These are phyloP conservation scores for Pelobates fuscus DNA, from an alignment of 2,113 vertebrate species.

Conservation along the genomic window DNA sequence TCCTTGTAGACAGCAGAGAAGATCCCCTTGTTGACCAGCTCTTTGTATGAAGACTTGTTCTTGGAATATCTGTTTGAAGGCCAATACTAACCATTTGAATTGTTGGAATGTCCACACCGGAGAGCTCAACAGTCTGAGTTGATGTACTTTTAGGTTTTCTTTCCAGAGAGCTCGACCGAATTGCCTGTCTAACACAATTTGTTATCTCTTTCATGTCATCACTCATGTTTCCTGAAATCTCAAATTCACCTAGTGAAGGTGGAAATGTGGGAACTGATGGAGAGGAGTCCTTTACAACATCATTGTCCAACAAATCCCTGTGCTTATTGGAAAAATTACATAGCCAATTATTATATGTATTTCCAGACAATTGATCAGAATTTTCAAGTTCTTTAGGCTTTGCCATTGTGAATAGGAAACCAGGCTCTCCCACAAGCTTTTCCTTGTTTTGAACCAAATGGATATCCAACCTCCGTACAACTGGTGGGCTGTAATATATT, in stretches of 20 bases:
- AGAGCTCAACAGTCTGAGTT: constrained; percentile 78
- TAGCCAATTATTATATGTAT: constrained; percentile 86
- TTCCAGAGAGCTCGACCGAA: constrained; percentile 92
- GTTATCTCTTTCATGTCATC: constrained; percentile 99
- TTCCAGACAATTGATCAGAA: constrained; percentile 60
- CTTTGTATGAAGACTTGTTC: constrained; percentile 78
- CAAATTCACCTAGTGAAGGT: constrained; percentile 76
- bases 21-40: constrained; percentile 88
- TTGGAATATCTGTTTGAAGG: constrained; percentile 83
- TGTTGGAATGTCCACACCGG: constrained; percentile 86
- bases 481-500: constrained; percentile 94
- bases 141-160: constrained; percentile 88
- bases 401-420: constrained; percentile 79
- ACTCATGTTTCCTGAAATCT: constrained; percentile 93
- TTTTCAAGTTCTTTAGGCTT: constrained; percentile 76
- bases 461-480: constrained; percentile 75
- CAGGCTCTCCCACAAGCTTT: constrained; percentile 76
- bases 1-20: constrained; percentile 81
- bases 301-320: constrained; percentile 80
- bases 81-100: constrained; percentile 82
- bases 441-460: constrained; percentile 72
- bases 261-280: constrained; percentile 65
- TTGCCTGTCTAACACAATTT: constrained; percentile 94
- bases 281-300: constrained; percentile 57
- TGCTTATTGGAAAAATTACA: constrained; percentile 89